phyloP scores from a whole-genome alignment of 2,113 vertebrate genomes.

The Bos javanicus region DNA sequence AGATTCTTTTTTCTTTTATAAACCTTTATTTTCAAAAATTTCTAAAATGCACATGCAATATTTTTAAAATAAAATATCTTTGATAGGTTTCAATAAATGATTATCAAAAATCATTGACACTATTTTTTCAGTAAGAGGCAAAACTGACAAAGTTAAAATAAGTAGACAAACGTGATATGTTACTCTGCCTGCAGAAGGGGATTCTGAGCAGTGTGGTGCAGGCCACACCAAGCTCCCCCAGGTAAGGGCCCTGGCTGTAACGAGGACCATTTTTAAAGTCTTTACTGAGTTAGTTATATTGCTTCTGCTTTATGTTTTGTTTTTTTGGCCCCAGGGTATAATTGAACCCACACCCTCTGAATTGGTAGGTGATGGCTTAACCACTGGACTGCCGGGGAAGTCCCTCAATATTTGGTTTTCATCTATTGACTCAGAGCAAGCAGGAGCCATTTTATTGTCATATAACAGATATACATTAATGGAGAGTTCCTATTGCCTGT shows the following conservation, averaged over 20 bases:
- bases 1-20: background rate
- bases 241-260: background rate
- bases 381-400: background rate
- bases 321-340: background rate
- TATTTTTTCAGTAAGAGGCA: background rate
- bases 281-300: background rate
- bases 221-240: background rate
- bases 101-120: background rate
- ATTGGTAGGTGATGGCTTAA: background rate
- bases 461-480: background rate
- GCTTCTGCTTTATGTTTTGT: background rate
- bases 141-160: background rate
- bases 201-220: conserved; percentile 29
- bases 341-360: background rate
- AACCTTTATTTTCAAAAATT: background rate
- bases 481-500: accelerated
- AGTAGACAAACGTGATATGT: conserved; percentile 59
- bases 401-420: background rate
- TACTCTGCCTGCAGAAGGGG: conserved; percentile 51
- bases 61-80: background rate
- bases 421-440: background rate
- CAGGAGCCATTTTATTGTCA: background rate
- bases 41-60: background rate
- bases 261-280: background rate
- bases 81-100: background rate